Percentiles rank a stretch among this genome's conserved stretches.
These are phyloP conservation scores for Garra rufa DNA, from an alignment of 2,113 vertebrate genomes.

Conservation along the genomic window DNA sequence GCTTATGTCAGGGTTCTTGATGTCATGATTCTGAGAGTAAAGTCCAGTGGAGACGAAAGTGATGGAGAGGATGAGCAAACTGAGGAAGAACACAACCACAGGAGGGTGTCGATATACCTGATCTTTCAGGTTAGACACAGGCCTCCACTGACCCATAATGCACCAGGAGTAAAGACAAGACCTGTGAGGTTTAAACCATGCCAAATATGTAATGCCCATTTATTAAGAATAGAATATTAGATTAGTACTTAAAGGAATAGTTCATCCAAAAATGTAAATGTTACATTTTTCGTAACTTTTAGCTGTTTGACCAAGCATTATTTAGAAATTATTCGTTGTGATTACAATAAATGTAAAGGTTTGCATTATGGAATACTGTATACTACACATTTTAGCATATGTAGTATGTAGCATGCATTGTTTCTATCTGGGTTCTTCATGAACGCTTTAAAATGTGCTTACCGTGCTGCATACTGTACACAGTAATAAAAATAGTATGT, in stretches of 20 bases:
- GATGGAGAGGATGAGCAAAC: constrained; percentile 70
- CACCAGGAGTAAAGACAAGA: constrained; percentile 20
- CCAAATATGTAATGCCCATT: neutral
- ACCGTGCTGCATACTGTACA: neutral
- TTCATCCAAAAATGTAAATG: neutral
- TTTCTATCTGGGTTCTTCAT: neutral
- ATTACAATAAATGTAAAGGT: neutral
- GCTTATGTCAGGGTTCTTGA: constrained; percentile 74
- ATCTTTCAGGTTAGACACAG: constrained; percentile 67
- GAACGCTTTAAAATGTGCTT: neutral
- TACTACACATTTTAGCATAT: neutral
- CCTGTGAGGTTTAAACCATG: constrained; percentile 36
- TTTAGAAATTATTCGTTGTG: too few relatives aligned
- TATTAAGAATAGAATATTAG: neutral
- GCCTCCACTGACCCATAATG: constrained; percentile 73
- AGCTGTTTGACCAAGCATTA: too few relatives aligned
- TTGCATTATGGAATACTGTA: neutral
- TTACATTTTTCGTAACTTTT: neutral
- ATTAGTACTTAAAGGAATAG: neutral
- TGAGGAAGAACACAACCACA: constrained; percentile 71
- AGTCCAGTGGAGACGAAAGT: constrained; percentile 70
- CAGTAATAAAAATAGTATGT: neutral
- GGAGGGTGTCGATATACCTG: constrained; percentile 72
- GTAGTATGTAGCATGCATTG: neutral
- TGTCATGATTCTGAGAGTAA: constrained; percentile 67